A percentile compares a stretch with the other conserved stretches of the same genome.
Conservation (phyloP, 2,113 vertebrate species). For the Eclectus roratus region DNA sequence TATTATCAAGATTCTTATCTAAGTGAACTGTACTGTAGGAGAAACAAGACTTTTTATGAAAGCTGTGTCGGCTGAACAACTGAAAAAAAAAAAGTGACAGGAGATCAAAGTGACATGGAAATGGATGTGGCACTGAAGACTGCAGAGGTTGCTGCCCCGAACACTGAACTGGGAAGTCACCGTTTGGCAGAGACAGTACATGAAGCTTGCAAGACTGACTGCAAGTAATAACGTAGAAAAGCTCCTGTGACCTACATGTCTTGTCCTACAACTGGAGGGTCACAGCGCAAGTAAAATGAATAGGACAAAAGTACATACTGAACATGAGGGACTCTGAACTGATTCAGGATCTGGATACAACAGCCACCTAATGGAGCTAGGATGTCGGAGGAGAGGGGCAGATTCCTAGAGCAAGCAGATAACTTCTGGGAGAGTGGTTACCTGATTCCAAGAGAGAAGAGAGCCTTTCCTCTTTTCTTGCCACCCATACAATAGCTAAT, state of each 20-base stretch:
- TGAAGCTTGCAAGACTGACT: background rate
- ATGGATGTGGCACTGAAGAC: background rate
- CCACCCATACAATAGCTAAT: background rate
- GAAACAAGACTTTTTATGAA: background rate
- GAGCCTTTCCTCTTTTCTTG: background rate
- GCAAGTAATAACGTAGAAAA: background rate
- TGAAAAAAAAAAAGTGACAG: background rate
- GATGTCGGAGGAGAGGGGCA: rapidly evolving
- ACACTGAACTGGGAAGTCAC: background rate
- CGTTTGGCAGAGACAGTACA: background rate
- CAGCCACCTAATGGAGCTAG: background rate
- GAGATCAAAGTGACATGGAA: background rate
- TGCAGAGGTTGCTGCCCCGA: background rate
- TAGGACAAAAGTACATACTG: background rate
- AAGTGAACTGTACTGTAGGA: background rate
- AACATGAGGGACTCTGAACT: background rate
- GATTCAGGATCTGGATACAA: too few species aligned
- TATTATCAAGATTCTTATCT: background rate
- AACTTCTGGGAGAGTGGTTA: too few species aligned
- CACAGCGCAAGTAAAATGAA: background rate
- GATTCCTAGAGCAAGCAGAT: background rate
- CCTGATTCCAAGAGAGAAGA: background rate
- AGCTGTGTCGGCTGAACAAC: background rate
- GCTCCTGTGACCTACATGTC: background rate
- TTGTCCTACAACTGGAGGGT: background rate